Percentiles rank a stretch among this genome's conserved stretches.
Evolutionary conservation across 2,113 vertebrate genomes (phyloP).

Genomic region (Poeciliopsis prolifica): DNA sequence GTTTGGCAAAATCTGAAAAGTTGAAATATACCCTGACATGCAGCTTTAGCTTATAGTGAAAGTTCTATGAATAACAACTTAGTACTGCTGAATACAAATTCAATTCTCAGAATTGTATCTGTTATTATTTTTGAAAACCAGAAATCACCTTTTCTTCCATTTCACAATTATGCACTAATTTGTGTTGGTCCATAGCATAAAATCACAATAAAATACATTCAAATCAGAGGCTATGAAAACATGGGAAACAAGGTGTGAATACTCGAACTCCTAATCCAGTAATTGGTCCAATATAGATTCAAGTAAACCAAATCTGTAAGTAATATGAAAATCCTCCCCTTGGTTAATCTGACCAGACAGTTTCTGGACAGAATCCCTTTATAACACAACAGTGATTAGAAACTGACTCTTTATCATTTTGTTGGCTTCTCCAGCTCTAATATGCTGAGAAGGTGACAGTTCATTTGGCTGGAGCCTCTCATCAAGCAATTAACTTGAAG

Average conservation of each 20-base stretch:
- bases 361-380: background rate
- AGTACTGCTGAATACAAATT: background rate
- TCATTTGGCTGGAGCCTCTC: background rate
- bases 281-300: background rate
- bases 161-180: too few relatives aligned
- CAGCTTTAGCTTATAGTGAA: too few relatives aligned
- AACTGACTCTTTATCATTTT: background rate
- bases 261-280: background rate
- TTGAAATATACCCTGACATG: too few relatives aligned
- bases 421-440: background rate
- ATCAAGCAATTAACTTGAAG: slow-evolving; percentile 1
- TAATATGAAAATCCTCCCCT: background rate
- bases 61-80: too few relatives aligned
- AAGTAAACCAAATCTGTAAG: too few relatives aligned
- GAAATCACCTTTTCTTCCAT: background rate
- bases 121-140: background rate
- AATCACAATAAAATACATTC: background rate
- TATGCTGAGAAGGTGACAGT: slow-evolving; percentile 4
- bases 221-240: background rate
- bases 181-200: too few relatives aligned
- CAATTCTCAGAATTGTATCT: background rate
- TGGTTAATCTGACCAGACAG: background rate
- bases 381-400: background rate
- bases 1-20: background rate
- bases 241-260: background rate